Conservation (phyloP, 2,113 vertebrate species). For the Natator depressus region DNA sequence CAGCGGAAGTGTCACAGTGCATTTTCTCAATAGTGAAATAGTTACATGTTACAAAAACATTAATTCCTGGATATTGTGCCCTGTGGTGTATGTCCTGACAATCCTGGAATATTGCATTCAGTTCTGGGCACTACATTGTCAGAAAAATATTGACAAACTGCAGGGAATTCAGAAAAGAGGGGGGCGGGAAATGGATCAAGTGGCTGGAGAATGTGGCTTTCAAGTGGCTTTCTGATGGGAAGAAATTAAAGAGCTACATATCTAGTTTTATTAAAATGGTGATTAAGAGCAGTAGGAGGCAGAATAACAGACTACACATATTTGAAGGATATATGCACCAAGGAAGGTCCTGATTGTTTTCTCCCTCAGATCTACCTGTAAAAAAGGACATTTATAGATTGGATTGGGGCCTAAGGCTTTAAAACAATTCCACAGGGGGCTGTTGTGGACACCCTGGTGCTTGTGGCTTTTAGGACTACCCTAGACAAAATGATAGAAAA, state of each 20-base stretch:
- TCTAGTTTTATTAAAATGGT: background rate
- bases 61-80: background rate
- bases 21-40: background rate
- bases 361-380: background rate
- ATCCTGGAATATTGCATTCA: background rate
- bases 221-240: too few relatives aligned
- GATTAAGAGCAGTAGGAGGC: background rate
- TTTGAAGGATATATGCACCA: background rate
- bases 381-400: background rate
- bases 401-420: background rate
- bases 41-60: background rate
- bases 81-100: background rate
- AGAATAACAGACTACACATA: background rate
- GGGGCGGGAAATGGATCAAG: background rate
- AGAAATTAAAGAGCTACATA: background rate
- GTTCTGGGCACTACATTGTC: background rate
- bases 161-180: background rate
- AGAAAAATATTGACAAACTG: background rate
- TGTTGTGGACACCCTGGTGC: background rate
- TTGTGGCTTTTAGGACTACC: rapidly evolving
- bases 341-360: background rate
- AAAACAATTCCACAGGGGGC: background rate
- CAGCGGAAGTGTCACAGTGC: background rate
- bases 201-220: too few relatives aligned
- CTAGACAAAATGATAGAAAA: background rate